A percentile compares a stretch with the other conserved stretches of the same genome.
phyloP scores from a whole-genome alignment of 2,888 invertebrate species.

The Drosophila anceps region DNA sequence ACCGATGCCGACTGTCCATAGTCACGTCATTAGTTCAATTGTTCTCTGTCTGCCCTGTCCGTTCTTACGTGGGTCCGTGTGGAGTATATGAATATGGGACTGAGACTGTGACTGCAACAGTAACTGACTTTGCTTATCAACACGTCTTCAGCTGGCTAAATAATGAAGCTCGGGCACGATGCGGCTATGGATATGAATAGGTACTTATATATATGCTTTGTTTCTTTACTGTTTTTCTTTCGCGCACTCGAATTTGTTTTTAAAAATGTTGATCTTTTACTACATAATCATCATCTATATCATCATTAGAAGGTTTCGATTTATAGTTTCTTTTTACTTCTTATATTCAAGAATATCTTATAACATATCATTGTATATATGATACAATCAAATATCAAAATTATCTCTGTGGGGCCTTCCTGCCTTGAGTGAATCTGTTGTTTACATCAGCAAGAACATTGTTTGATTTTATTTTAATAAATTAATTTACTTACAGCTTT shows the following conservation, averaged over 20 bases:
- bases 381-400: no score
- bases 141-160: slow-evolving; percentile 70
- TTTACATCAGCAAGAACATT: no score
- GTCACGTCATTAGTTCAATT: slow-evolving; percentile 79
- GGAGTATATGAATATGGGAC: slow-evolving; percentile 14
- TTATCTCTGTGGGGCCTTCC: no score
- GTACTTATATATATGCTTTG: background rate
- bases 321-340: no score
- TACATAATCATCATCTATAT: background rate
- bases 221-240: background rate
- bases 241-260: background rate
- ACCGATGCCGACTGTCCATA: slow-evolving; percentile 69
- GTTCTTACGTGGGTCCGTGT: slow-evolving; percentile 40
- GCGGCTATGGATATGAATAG: slow-evolving; percentile 28
- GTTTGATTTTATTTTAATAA: no score
- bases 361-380: no score
- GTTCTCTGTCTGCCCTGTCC: slow-evolving; percentile 58
- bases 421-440: no score
- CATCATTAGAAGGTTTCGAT: no score
- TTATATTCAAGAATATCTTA: no score
- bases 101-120: slow-evolving; percentile 11
- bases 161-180: slow-evolving; percentile 73
- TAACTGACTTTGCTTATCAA: slow-evolving; percentile 62
- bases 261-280: background rate
- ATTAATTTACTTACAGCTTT: no score